Evolutionary conservation across 1,140 invertebrate species (phyloP).

Genomic region (Scaptodrosophila lebanonensis): DNA sequence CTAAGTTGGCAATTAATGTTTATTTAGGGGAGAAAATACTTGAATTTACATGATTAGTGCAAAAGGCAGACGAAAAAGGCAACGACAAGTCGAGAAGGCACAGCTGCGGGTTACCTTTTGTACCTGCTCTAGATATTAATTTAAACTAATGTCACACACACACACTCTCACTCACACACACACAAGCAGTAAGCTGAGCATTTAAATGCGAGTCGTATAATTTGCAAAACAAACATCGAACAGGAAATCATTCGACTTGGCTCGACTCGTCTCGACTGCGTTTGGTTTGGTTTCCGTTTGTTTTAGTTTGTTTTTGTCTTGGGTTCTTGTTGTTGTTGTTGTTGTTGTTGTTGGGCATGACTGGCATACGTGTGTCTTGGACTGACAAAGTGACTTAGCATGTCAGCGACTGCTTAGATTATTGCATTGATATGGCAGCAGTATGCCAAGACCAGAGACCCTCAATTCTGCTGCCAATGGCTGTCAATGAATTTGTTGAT

Average conservation of each 20-base stretch:
- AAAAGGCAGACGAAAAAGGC: no score
- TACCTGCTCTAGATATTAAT: slow-evolving; percentile 50
- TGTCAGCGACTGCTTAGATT: slow-evolving; percentile 58
- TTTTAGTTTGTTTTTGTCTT: no score
- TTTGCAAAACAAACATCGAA: slow-evolving; percentile 35
- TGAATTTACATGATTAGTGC: slow-evolving; percentile 36
- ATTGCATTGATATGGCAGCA: slow-evolving; percentile 54
- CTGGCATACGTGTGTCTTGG: slow-evolving; percentile 8
- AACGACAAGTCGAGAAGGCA: slow-evolving; percentile 14
- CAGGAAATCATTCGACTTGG: no score
- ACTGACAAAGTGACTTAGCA: slow-evolving; percentile 61
- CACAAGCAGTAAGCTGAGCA: slow-evolving; percentile 35
- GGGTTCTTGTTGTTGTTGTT: no score
- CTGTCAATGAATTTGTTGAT: neutral
- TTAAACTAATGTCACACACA: slow-evolving; percentile 52
- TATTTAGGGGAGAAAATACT: slow-evolving; percentile 33
- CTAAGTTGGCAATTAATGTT: slow-evolving; percentile 44
- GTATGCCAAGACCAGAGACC: slow-evolving; percentile 26
- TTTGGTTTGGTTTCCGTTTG: no score
- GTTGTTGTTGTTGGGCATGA: no score
- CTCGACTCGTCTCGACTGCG: no score
- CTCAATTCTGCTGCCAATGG: slow-evolving; percentile 28
- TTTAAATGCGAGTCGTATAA: slow-evolving; percentile 49
- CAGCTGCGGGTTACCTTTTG: slow-evolving; percentile 24
- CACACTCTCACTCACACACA: slow-evolving; percentile 20